Conservation (phyloP, 2,797 vertebrate species). For the Rousettus madagascariensis region DNA sequence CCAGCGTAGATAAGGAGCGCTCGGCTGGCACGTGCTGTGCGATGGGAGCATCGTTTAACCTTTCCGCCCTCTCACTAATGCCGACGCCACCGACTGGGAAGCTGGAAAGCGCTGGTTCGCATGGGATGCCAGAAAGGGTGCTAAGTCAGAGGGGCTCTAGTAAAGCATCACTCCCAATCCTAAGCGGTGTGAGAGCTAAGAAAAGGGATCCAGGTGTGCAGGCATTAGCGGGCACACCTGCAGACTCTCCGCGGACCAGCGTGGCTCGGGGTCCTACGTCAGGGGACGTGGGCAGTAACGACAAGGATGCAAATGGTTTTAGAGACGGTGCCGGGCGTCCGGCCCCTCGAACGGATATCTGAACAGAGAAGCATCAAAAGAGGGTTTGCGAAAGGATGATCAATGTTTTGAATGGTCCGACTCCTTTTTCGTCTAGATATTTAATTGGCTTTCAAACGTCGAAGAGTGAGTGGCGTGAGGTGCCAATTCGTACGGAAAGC, state of each 20-base stretch:
- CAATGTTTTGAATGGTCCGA: neutral
- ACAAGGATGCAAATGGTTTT: neutral
- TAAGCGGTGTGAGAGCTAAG: neutral
- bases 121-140: neutral
- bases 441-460: neutral
- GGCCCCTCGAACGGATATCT: neutral
- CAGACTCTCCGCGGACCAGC: neutral
- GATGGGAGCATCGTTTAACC: neutral
- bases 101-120: neutral
- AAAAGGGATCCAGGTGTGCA: neutral
- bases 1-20: neutral
- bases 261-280: neutral
- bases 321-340: neutral
- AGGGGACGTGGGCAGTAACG: too few relatives aligned
- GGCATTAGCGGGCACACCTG: neutral
- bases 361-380: neutral
- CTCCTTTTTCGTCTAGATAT: neutral
- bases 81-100: neutral
- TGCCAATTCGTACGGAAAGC: neutral
- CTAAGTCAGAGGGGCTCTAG: neutral
- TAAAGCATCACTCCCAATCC: neutral
- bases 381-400: neutral
- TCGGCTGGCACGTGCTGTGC: neutral
- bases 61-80: neutral
- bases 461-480: neutral